These are phyloP conservation scores for Clinocottus analis DNA, from an alignment of 2,113 vertebrate genomes.

Conservation along the genomic window DNA sequence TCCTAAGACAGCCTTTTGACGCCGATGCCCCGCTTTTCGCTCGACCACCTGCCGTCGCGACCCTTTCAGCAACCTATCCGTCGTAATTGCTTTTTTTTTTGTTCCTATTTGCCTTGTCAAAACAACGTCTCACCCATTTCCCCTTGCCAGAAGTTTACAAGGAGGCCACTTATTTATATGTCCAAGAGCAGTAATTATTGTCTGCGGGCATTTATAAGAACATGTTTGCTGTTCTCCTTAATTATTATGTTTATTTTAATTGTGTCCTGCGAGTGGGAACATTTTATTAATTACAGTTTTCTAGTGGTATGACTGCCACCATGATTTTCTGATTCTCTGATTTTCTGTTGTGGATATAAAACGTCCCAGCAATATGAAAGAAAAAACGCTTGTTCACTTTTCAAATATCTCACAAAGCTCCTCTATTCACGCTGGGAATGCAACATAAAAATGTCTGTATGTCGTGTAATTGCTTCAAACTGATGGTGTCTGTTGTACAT, in stretches of 20 bases:
- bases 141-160: conserved; percentile 58
- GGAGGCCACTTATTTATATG: conserved; percentile 67
- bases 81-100: conserved; percentile 71
- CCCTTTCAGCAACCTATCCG: conserved; percentile 51
- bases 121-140: conserved; percentile 51
- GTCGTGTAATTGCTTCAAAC: background rate
- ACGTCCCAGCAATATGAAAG: conserved; percentile 16
- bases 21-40: conserved; percentile 1
- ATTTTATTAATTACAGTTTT: conserved; percentile 63
- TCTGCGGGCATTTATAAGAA: conserved; percentile 60
- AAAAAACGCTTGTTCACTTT: conserved; percentile 13
- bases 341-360: conserved; percentile 24
- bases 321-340: conserved; percentile 28
- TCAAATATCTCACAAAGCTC: background rate
- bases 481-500: conserved; percentile 4
- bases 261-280: conserved; percentile 60
- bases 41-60: conserved; percentile 53
- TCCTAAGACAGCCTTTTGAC: background rate
- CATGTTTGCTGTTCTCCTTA: conserved; percentile 64
- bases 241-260: conserved; percentile 56
- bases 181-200: conserved; percentile 65
- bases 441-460: conserved; percentile 4
- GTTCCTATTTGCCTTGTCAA: conserved; percentile 59
- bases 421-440: background rate
- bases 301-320: conserved; percentile 34